phyloP scores from a whole-genome alignment of 2,797 vertebrate genomes.

The Macroramphosus scolopax region DNA sequence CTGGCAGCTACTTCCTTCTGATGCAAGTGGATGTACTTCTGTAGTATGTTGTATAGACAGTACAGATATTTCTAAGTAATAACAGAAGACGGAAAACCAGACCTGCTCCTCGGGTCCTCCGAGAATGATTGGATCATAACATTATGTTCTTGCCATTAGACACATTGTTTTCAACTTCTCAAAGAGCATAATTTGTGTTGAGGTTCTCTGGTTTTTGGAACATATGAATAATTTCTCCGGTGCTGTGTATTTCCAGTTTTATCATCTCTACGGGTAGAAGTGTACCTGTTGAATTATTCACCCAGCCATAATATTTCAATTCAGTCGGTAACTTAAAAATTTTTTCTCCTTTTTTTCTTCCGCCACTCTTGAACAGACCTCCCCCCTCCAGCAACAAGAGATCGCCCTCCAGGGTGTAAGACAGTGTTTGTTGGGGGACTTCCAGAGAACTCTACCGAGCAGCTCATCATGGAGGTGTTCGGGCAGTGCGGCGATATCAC shows the following conservation, averaged over 20 bases:
- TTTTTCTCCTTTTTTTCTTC: not conserved
- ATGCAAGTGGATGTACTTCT: not conserved
- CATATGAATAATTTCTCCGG: not conserved
- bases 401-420: conserved; percentile 94
- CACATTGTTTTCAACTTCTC: conserved; percentile 17
- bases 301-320: conserved; percentile 2
- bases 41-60: too few species aligned
- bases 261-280: too few species aligned
- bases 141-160: conserved; percentile 10
- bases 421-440: conserved; percentile 95
- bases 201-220: conserved; percentile 11
- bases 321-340: too few species aligned
- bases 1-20: conserved; percentile 1
- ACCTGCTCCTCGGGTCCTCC: not conserved
- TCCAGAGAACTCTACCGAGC: conserved; percentile 89
- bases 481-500: conserved; percentile 93
- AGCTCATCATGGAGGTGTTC: conserved; percentile 93
- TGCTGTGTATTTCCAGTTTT: too few species aligned
- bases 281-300: conserved; percentile 7
- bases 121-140: conserved; percentile 8
- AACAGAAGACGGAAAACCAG: conserved; percentile 14
- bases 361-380: conserved; percentile 78
- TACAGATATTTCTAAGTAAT: conserved; percentile 9
- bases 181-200: conserved; percentile 23
- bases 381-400: conserved; percentile 89